Base-by-base conservation (phyloP, 2,113 vertebrate genomes). In the Pomatorhinus ruficollis region DNA sequence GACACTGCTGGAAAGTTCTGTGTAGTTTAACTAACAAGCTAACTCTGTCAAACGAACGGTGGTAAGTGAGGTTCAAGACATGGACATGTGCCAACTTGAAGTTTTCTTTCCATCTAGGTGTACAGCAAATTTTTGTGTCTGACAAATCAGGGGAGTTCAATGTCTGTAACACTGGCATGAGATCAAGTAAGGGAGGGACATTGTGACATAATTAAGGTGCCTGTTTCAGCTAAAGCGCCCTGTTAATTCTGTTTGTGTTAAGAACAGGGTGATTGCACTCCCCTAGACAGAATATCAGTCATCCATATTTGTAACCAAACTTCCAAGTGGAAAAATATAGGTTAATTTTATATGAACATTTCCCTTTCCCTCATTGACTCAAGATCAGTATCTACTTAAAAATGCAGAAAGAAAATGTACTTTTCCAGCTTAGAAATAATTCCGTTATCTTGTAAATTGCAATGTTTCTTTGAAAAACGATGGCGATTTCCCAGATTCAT, bases 21-120 rank as follows among this genome's bases (percentile, higher is more conserved):
- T 74, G 77, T 57, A 77, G n/a, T 87, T 95, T 94, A 95, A 91
- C 50, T 84, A 93, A 89, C 83, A 96, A 82, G 39, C 28, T 79
- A 81, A 75, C 53, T 70, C 76, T 92, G 69, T 92, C 76, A 87
- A 78, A 76, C 27, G 47, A 78, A 20, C 3, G 3, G 75, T 80
- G 47, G 47, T 77, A 89, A 75, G 60, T 82, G 49, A 91, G 81
- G 70, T 71, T 89, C 69, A 81, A 78, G 80, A n/a, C 30, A 8
- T 76, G 77, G 69, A 82, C 15, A 30, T 16, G 28, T 87, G 61
- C 57, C 74, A 81, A 1, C 63, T 49, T 84, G 19, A 94, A 87
- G 40, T 60, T 84, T 93, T 86, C 22, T 86, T 95, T 94, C 71
- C 71, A 77, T 11, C 20, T 42, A 68, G 11, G n/a, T 49, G 12